Conservation (phyloP, 2,888 invertebrate species). For the Dione vanillae region DNA sequence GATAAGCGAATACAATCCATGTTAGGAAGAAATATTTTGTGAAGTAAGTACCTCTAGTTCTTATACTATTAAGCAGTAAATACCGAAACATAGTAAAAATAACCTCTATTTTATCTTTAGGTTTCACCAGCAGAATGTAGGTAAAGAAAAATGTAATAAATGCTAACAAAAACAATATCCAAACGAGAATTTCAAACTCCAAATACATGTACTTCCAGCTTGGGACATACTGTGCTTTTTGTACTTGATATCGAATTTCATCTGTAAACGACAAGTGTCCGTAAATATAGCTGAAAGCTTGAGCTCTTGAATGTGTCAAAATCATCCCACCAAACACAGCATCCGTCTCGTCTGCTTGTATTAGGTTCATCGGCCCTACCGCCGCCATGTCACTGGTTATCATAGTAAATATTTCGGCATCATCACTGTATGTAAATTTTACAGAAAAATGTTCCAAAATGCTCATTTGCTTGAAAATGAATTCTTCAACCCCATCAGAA, state of each 20-base stretch:
- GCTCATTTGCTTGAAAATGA: conserved; percentile 54
- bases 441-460: conserved; percentile 57
- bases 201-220: conserved; percentile 57
- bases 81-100: conserved; percentile 55
- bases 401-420: conserved; percentile 47
- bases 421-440: conserved; percentile 51
- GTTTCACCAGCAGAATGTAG: conserved; percentile 44
- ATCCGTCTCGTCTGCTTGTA: conserved; percentile 50
- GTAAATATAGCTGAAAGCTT: conserved; percentile 55
- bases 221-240: conserved; percentile 51
- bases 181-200: conserved; percentile 55
- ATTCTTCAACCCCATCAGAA: conserved; percentile 50
- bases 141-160: conserved; percentile 52
- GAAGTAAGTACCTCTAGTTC: conserved; percentile 44
- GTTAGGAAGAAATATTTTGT: conserved; percentile 52
- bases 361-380: conserved; percentile 50
- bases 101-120: conserved; percentile 52
- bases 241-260: conserved; percentile 56
- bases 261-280: conserved; percentile 56
- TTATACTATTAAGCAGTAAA: conserved; percentile 52
- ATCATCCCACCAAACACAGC: conserved; percentile 51
- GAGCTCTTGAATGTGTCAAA: conserved; percentile 49
- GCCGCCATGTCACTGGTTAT: conserved; percentile 50
- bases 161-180: conserved; percentile 53
- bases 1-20: conserved; percentile 62